These are phyloP conservation scores for Telenomus remus DNA, from an alignment of 1,140 invertebrate species.

Conservation along the genomic window DNA sequence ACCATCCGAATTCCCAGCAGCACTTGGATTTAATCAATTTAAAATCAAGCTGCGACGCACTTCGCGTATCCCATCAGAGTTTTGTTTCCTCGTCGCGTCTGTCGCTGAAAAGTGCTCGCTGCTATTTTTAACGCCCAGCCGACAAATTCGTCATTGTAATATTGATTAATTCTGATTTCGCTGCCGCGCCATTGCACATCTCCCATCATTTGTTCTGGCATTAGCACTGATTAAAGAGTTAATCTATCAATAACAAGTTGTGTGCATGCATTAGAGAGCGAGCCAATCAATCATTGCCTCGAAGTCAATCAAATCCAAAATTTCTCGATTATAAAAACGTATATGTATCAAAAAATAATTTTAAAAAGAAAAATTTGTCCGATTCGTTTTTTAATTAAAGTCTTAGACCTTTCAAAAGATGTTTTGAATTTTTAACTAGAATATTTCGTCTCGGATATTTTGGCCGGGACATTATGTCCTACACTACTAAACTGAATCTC, in stretches of 20 bases:
- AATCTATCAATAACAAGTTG: background rate
- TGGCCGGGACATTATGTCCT: too few species aligned
- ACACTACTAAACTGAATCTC: too few species aligned
- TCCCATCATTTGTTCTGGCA: constrained; percentile 13
- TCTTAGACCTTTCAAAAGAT: too few species aligned
- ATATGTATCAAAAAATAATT: too few species aligned
- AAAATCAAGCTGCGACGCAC: constrained; percentile 52
- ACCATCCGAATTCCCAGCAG: constrained; percentile 51
- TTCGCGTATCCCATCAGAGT: constrained; percentile 42
- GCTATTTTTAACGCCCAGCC: constrained; percentile 42
- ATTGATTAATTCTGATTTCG: constrained; percentile 30
- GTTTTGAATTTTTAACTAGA: too few species aligned
- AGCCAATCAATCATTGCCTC: too few species aligned
- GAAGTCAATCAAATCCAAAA: too few species aligned
- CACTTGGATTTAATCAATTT: constrained; percentile 57
- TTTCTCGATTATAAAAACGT: too few species aligned
- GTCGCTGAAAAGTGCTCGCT: constrained; percentile 38
- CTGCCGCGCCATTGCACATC: constrained; percentile 18
- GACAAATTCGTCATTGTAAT: constrained; percentile 48
- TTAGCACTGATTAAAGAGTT: constrained; percentile 31
- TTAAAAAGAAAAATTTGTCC: too few species aligned
- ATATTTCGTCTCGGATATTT: too few species aligned
- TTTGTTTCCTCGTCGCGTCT: constrained; percentile 28
- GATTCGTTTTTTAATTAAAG: too few species aligned
- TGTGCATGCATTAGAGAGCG: background rate